Percentiles rank a stretch among this genome's conserved stretches.
These are phyloP conservation scores for Triplophysa yarkandensis DNA, from an alignment of 2,797 vertebrate species.

Conservation along the genomic window DNA sequence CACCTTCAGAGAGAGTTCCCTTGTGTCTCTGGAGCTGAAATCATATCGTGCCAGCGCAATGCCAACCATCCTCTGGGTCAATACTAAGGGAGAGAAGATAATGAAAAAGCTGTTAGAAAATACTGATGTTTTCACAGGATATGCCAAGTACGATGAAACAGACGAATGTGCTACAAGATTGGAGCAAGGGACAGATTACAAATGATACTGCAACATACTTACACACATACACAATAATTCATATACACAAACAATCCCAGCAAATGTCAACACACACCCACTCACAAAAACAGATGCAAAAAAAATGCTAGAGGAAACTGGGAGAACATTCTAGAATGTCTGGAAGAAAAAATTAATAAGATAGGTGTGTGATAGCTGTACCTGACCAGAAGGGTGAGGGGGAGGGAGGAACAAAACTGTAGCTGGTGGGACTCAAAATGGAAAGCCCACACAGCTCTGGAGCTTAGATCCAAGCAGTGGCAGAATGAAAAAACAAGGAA, in stretches of 20 bases:
- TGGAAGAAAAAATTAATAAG: conserved; percentile 28
- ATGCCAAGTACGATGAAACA: conserved; percentile 17
- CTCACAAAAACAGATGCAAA: neutral
- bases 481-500: conserved; percentile 68
- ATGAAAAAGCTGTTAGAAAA: conserved; percentile 3
- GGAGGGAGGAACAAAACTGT: conserved; percentile 97
- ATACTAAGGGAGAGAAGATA: conserved; percentile 71
- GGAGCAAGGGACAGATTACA: neutral
- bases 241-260: neutral
- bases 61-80: conserved; percentile 88
- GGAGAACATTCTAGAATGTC: conserved; percentile 43
- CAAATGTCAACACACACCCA: neutral
- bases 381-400: conserved; percentile 99
- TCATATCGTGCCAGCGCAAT: conserved; percentile 95
- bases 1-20: conserved; percentile 88
- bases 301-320: no score
- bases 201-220: neutral
- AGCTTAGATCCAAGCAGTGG: conserved; percentile 74
- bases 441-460: conserved; percentile 94
- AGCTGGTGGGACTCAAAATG: conserved; percentile 93
- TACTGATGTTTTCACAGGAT: neutral
- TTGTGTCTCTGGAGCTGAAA: conserved; percentile 91
- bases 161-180: conserved; percentile 2
- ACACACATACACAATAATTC: neutral
- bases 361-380: conserved; percentile 76